phyloP scores from a whole-genome alignment of 2,113 vertebrate genomes.

The Eleginops maclovinus region DNA sequence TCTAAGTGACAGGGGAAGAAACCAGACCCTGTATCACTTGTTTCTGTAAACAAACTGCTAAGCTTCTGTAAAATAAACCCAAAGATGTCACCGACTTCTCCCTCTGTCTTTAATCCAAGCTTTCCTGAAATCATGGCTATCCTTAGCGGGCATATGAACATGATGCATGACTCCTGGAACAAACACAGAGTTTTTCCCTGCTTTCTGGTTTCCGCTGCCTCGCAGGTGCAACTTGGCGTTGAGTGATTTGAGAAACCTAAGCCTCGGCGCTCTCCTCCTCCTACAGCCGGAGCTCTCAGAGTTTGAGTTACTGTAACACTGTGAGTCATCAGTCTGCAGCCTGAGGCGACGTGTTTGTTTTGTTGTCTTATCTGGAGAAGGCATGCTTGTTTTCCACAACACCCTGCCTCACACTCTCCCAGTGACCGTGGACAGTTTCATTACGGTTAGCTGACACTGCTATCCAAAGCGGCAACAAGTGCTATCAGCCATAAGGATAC shows the following conservation, averaged over 20 bases:
- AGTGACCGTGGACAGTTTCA: not conserved
- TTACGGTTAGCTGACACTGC: too few species aligned
- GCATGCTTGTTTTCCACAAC: slow-evolving; percentile 28
- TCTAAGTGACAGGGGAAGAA: too few species aligned
- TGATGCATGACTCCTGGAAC: not conserved
- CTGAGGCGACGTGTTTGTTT: slow-evolving; percentile 28
- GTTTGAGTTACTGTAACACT: slow-evolving; percentile 44
- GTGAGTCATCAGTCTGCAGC: slow-evolving; percentile 60
- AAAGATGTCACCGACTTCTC: too few species aligned
- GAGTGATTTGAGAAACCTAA: slow-evolving; percentile 52
- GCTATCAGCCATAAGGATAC: too few species aligned
- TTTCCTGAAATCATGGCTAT: not conserved
- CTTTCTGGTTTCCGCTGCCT: slow-evolving; percentile 25
- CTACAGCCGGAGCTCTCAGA: slow-evolving; percentile 32
- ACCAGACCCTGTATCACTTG: too few species aligned
- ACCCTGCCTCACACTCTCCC: not conserved
- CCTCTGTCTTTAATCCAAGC: not conserved
- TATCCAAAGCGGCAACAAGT: too few species aligned
- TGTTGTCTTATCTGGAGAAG: slow-evolving; percentile 11
- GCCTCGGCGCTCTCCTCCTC: slow-evolving; percentile 35
- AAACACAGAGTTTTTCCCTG: slow-evolving; percentile 16
- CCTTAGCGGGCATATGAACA: not conserved
- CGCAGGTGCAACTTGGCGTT: slow-evolving; percentile 40
- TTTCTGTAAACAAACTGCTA: too few species aligned
- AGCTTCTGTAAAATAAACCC: too few species aligned